A percentile compares a stretch with the other conserved stretches of the same genome.
These are phyloP conservation scores for Rambutsinella grinnellia DNA, from an alignment of 2,888 invertebrate genomes.

Conservation along the genomic window DNA sequence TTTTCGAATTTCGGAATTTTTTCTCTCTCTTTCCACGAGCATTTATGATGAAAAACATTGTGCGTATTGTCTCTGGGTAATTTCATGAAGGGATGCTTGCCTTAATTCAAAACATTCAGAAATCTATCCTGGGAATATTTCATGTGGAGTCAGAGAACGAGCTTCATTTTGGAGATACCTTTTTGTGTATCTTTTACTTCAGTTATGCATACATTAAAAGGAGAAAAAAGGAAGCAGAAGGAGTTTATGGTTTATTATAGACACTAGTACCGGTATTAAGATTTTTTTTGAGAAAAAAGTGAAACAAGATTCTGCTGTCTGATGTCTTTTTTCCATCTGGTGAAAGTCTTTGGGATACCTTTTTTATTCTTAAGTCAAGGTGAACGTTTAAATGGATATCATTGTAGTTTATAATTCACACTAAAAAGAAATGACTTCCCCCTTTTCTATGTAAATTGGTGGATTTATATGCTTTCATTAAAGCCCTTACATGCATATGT, in stretches of 20 bases:
- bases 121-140: slow-evolving; percentile 54
- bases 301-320: background rate
- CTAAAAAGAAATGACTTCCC: slow-evolving; percentile 41
- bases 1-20: background rate
- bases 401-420: slow-evolving; percentile 48
- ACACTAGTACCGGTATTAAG: slow-evolving; percentile 19
- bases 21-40: too few species aligned
- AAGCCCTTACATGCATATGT: background rate
- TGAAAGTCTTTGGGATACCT: background rate
- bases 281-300: slow-evolving; percentile 27
- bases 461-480: slow-evolving; percentile 25
- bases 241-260: slow-evolving; percentile 28
- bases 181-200: slow-evolving; percentile 12
- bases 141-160: slow-evolving; percentile 51
- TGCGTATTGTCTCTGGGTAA: slow-evolving; percentile 38
- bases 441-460: slow-evolving; percentile 42
- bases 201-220: slow-evolving; percentile 35
- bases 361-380: slow-evolving; percentile 24
- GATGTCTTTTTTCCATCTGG: background rate
- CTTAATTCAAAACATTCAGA: slow-evolving; percentile 55
- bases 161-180: slow-evolving; percentile 35
- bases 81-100: slow-evolving; percentile 33
- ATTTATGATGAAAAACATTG: slow-evolving; percentile 39
- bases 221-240: slow-evolving; percentile 24
- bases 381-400: slow-evolving; percentile 38